Percentiles rank a stretch among this genome's conserved stretches.
phyloP scores from a whole-genome alignment of 1,140 invertebrate genomes.

The Neodiprion fabricii region DNA sequence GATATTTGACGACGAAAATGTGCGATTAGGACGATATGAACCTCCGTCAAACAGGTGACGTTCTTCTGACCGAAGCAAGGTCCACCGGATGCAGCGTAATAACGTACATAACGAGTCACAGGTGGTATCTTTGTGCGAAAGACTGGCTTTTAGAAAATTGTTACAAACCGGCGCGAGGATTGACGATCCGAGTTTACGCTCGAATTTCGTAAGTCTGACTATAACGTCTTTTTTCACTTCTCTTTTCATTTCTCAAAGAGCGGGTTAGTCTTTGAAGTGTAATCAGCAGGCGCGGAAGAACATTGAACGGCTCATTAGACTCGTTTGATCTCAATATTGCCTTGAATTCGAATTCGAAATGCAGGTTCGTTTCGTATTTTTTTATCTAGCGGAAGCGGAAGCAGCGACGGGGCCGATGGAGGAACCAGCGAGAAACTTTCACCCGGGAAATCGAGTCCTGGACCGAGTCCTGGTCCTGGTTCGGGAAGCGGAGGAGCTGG shows the following conservation, averaged over 20 bases:
- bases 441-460: constrained; percentile 54
- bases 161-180: constrained; percentile 35
- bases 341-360: too few species aligned
- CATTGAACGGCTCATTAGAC: too few species aligned
- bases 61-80: constrained; percentile 43
- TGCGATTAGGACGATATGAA: constrained; percentile 37
- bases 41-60: constrained; percentile 40
- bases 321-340: too few species aligned
- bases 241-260: constrained; percentile 45
- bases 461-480: constrained; percentile 55
- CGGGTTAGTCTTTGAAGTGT: not conserved
- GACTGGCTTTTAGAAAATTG: constrained; percentile 54
- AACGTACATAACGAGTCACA: constrained; percentile 57
- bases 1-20: constrained; percentile 19
- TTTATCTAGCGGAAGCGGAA: constrained; percentile 54
- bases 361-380: not conserved
- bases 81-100: constrained; percentile 51
- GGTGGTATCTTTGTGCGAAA: constrained; percentile 50
- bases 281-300: not conserved
- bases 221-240: constrained; percentile 11
- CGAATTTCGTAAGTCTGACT: constrained; percentile 44
- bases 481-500: constrained; percentile 57
- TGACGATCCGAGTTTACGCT: constrained; percentile 27
- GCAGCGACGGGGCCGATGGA: constrained; percentile 57
- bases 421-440: constrained; percentile 56